Conservation (phyloP, 2,797 vertebrate genomes). For the Poliocrania exsul region DNA sequence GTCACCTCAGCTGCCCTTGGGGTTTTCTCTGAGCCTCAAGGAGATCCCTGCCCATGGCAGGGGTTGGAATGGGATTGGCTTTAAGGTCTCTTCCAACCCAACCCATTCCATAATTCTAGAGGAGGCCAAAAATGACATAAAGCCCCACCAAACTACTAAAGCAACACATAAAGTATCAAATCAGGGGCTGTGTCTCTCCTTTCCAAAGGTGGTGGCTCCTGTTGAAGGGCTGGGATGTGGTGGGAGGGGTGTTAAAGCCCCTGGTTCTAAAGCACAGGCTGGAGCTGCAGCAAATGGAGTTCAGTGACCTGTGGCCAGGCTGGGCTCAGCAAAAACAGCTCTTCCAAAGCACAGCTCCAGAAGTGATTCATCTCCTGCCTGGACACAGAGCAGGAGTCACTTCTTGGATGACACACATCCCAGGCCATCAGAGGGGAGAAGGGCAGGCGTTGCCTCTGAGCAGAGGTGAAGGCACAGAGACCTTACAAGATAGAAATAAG, state of each 20-base stretch:
- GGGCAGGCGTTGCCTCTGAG: not conserved
- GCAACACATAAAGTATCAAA: not conserved
- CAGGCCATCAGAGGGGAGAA: not conserved
- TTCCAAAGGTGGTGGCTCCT: not conserved
- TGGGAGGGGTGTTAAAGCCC: not conserved
- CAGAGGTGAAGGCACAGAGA: not conserved
- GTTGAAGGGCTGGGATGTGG: rapidly evolving
- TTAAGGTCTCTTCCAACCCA: not conserved
- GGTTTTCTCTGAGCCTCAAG: not conserved
- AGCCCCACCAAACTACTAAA: not conserved
- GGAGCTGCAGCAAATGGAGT: not conserved
- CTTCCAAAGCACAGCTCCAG: not conserved
- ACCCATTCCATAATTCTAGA: not conserved
- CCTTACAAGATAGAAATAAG: not conserved
- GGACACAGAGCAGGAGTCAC: rapidly evolving
- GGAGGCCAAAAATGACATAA: not conserved
- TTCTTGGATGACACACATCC: not conserved
- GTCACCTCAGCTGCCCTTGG: rapidly evolving
- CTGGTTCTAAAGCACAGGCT: not conserved
- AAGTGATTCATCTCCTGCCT: not conserved
- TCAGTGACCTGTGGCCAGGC: not conserved
- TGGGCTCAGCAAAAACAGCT: not conserved
- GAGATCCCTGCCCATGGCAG: not conserved
- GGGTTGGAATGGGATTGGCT: not conserved
- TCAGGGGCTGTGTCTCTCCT: not conserved